Percentiles rank a stretch among this genome's conserved stretches.
These are phyloP conservation scores for Patella vulgata DNA, from an alignment of 1,140 invertebrate genomes.

Conservation along the genomic window DNA sequence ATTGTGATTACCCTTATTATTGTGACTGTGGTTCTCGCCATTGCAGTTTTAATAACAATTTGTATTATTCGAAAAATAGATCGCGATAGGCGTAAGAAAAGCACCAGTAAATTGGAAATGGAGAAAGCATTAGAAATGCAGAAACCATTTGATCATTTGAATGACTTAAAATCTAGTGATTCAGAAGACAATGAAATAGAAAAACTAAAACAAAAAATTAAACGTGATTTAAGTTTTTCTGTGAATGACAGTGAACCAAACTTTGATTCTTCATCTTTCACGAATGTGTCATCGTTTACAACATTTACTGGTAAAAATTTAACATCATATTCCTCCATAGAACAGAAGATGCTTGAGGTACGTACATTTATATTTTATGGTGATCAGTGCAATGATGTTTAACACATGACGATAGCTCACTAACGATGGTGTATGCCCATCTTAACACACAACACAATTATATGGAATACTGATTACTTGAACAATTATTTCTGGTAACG, in stretches of 20 bases:
- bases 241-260: conserved; percentile 41
- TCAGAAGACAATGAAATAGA: conserved; percentile 44
- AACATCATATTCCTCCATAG: conserved; percentile 29
- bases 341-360: conserved; percentile 29
- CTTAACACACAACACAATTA: no score
- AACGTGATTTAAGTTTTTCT: conserved; percentile 57
- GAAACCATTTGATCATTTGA: neutral
- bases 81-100: conserved; percentile 39
- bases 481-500: no score
- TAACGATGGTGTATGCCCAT: no score
- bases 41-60: conserved; percentile 53
- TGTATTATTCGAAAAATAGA: conserved; percentile 51
- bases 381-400: no score
- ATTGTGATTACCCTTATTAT: conserved; percentile 53
- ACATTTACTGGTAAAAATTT: conserved; percentile 50
- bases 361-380: no score
- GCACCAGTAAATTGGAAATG: conserved; percentile 40
- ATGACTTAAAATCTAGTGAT: conserved; percentile 12
- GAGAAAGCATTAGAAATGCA: conserved; percentile 25
- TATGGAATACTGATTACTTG: no score
- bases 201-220: conserved; percentile 47
- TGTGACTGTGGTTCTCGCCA: conserved; percentile 49
- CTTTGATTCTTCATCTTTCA: conserved; percentile 39
- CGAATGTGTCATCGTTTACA: conserved; percentile 44
- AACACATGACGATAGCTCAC: no score